Conservation (phyloP, 2,888 invertebrate genomes). For the Chrysotoxum bicinctum region DNA sequence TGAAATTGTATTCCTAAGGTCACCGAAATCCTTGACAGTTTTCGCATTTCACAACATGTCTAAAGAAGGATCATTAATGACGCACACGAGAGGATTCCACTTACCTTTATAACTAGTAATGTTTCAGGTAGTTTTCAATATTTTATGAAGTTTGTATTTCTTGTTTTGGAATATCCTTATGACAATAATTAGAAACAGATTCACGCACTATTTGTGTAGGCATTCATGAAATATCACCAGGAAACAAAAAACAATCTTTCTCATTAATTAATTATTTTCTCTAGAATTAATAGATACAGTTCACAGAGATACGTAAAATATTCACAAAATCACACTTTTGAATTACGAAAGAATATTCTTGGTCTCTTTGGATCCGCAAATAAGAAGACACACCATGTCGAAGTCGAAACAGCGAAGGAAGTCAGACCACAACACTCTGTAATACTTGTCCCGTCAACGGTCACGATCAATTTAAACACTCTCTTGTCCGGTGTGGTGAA, state of each 20-base stretch:
- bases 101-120: neutral
- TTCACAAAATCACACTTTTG: neutral
- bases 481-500: conserved; percentile 2
- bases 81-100: neutral
- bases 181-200: neutral
- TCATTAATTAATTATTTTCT: neutral
- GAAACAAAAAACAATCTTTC: neutral
- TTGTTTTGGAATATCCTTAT: neutral
- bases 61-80: too few relatives aligned
- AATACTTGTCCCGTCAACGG: neutral
- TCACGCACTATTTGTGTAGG: neutral
- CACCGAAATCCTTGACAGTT: too few relatives aligned
- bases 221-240: neutral
- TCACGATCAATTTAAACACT: conserved; percentile 35
- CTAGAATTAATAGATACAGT: neutral
- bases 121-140: neutral
- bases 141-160: neutral
- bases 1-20: too few relatives aligned
- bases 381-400: conserved; percentile 8
- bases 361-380: conserved; percentile 28
- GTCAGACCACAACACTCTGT: neutral
- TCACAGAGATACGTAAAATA: neutral
- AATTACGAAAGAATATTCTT: conserved; percentile 1
- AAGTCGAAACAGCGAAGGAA: neutral
- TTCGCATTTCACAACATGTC: too few relatives aligned